Evolutionary conservation across 2,113 vertebrate species (phyloP).

Genomic region (Ctenomys sociabilis): DNA sequence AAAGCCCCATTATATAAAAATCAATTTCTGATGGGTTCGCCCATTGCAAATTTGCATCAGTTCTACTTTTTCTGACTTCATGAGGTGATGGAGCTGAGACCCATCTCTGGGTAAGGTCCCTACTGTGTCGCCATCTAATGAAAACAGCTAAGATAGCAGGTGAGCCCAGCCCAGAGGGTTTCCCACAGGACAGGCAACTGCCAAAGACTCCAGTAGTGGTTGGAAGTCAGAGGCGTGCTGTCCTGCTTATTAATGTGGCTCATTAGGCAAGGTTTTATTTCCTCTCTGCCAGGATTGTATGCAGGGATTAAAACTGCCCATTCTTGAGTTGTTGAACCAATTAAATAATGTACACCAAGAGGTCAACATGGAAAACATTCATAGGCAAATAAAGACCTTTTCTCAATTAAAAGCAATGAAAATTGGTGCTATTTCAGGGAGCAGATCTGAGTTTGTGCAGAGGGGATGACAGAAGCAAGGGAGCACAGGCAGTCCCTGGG

Average conservation of each 20-base stretch:
- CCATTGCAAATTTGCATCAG: background rate
- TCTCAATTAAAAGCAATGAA: background rate
- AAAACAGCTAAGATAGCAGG: background rate
- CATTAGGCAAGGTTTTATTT: background rate
- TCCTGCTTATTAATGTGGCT: background rate
- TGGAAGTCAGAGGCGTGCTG: background rate
- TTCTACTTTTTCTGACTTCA: background rate
- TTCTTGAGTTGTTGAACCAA: background rate
- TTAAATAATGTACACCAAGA: background rate
- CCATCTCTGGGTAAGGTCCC: background rate
- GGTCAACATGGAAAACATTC: background rate
- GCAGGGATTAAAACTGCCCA: background rate
- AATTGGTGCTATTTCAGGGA: background rate
- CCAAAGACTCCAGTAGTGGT: background rate
- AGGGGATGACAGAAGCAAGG: background rate
- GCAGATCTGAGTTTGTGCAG: background rate
- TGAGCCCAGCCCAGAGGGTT: background rate
- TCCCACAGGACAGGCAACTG: background rate
- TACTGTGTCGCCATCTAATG: background rate
- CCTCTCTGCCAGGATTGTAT: background rate
- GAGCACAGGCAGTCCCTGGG: background rate
- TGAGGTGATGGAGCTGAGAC: background rate
- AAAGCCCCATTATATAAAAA: background rate
- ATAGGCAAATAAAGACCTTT: background rate
- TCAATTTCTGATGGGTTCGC: constrained; percentile 15